Conservation (phyloP, 2,797 vertebrate genomes). For the Crocidura indochinensis region DNA sequence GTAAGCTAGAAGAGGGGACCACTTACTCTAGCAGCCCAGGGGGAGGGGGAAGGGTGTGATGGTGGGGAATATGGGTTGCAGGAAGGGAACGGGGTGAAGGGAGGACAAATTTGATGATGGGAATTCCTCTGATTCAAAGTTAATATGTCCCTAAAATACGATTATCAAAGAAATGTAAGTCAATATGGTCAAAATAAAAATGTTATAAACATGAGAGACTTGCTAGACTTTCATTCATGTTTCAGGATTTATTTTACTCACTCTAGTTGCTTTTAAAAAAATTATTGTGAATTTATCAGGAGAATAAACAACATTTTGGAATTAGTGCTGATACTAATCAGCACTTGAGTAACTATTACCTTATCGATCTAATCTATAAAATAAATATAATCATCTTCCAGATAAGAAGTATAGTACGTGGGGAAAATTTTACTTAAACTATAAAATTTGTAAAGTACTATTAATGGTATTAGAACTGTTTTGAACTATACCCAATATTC, state of each 20-base stretch:
- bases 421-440: neutral
- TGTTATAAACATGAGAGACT: neutral
- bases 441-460: neutral
- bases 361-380: neutral
- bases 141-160: too few species aligned
- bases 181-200: too few species aligned
- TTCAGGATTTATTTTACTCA: slow-evolving; percentile 26
- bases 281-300: slow-evolving; percentile 18
- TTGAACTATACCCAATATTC: neutral
- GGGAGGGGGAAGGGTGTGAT: too few species aligned
- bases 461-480: neutral
- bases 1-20: too few species aligned
- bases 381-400: neutral
- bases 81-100: too few species aligned
- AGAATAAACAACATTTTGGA: slow-evolving; percentile 41
- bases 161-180: too few species aligned
- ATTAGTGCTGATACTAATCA: neutral
- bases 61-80: too few species aligned
- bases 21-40: too few species aligned
- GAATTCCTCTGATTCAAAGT: too few species aligned
- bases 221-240: slow-evolving; percentile 14
- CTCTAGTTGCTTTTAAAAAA: slow-evolving; percentile 8
- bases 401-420: neutral
- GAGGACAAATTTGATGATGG: too few species aligned
- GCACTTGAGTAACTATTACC: neutral